A percentile compares a stretch with the other conserved stretches of the same genome.
Evolutionary conservation across 2,797 vertebrate species (phyloP).

Genomic region (Trachops cirrhosus): DNA sequence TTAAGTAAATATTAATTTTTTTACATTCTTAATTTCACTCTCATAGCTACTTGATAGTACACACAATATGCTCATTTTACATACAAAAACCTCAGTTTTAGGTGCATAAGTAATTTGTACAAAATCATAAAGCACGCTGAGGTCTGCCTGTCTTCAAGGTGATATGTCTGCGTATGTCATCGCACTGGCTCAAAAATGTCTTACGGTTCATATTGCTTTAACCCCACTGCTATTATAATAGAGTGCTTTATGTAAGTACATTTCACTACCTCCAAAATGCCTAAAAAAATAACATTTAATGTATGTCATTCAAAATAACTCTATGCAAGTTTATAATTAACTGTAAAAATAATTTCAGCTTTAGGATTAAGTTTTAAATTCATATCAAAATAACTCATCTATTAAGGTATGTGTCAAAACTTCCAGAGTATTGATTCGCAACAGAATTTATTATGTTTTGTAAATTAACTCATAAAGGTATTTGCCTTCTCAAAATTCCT

Average conservation of each 20-base stretch:
- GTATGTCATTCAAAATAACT: not conserved
- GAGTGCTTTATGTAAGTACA: not conserved
- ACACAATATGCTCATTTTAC: not conserved
- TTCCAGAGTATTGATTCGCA: not conserved
- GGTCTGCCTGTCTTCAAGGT: not conserved
- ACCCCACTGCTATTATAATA: not conserved
- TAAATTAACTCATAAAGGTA: conserved; percentile 17
- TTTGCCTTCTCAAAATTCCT: conserved; percentile 14
- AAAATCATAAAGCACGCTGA: not conserved
- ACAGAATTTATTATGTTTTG: not conserved
- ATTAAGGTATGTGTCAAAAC: not conserved
- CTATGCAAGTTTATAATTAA: conserved; percentile 20
- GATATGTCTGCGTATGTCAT: not conserved
- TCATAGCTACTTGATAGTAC: not conserved
- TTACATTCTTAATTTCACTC: not conserved
- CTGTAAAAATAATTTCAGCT: conserved; percentile 22
- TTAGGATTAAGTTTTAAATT: conserved; percentile 40
- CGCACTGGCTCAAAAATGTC: not conserved
- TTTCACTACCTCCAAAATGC: not conserved
- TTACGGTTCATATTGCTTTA: not conserved
- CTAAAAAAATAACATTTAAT: conserved; percentile 10
- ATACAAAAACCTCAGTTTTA: not conserved
- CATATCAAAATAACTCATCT: conserved; percentile 24
- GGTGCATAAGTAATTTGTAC: not conserved
- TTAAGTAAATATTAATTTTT: not conserved